Base-by-base conservation (phyloP, 2,797 vertebrate species). In the Anomalospiza imberbis region DNA sequence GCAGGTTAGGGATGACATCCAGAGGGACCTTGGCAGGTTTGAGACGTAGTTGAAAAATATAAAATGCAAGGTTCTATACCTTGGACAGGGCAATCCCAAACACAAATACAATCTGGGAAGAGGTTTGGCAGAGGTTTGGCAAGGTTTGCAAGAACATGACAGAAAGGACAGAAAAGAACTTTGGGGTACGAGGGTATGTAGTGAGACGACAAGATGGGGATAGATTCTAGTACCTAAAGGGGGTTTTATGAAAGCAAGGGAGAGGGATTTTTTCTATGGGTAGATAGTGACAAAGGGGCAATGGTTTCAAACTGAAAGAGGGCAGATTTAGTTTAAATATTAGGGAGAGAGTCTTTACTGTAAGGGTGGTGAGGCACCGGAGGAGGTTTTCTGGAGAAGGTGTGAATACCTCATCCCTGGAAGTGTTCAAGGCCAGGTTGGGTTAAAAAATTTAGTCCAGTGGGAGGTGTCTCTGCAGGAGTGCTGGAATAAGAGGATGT, bases 131-230 rank as follows among this genome's bases (percentile, higher is more conserved):
- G n/a, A 54, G 2, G 40, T 44, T 48, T 44, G 62, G 15, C 28
- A 19, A 51, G 13, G 24, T 76, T 62, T 57, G 17, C 25, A 45
- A 63, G 24, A 76, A 44, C 17, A 21, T 22, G 62, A 32, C 11
- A 55, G 75, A 53, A 77, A 63, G 32, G 38, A 16, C 12, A 57
- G 36, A 44, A 28, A 55, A 62, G 17, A 19, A 29, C 7, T 75
- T 68, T 28, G 3, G 10, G 6, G 6, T 36, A 44, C 0, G 1
- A 70, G 28, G 18, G 14, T 6, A 0, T 31, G 5, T 25, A 57
- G 20, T n/a, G n/a, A 58, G 29, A 51, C 6, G 9, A 38, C 12
- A 31, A n/a, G 32, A 17, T 0, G 28, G 2, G 15, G 10, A 34
- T 38, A 14, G 17, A 68, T 76, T 57, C 17, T 21, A 25, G 17